Evolutionary conservation across 2,888 invertebrate species (phyloP), one percentile per base, ranked within the genome.

Genomic region (Ptychoptera contaminata): DNA sequence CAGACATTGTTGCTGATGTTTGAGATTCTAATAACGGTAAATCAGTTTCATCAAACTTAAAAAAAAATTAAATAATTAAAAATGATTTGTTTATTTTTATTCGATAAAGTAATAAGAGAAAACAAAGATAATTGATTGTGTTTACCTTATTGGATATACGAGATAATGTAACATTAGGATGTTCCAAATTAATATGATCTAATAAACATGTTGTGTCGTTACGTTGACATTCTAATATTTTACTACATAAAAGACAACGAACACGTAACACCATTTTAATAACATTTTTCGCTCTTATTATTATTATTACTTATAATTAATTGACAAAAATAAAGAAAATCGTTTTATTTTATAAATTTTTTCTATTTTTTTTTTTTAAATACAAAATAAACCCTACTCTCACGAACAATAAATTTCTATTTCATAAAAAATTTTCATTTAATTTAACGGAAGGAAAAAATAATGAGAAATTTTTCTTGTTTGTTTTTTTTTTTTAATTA

Each of bases 111-210:
- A 23, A 23, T 5, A 23, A 3, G 23, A 23, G 7, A 23, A 23
- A 7, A 23, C 3, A 5, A 7, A 23, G 7, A 23, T 23, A 5
- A 23, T 5, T 23, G 23, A 23, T 23, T 3, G 23, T 23, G 7
- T 23, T 23, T 7, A 23, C 23, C 23, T 23, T 3, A 23, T 23
- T 23, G 23, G 23, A 23, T 23, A 23, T 23, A 23, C 23, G 23
- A 23, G 23, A 30, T 2, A 48, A 8, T 9, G 34, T 40, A 16
- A 47, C 30, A 15, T 47, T 41, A 4, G 49, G 48, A 47, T 49
- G 49, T 2, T 32, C 30, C 30, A 37, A 30, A 10, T 42, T 36
- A 9, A 49, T 45, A 43, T 49, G 49, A 30, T 41, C 34, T 14
- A 49, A 35, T 2, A 49, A 42, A 3, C 37, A 35, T 30, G 35